These are phyloP conservation scores for Plutomurus gul DNA, from an alignment of 1,140 invertebrate genomes.

Conservation along the genomic window DNA sequence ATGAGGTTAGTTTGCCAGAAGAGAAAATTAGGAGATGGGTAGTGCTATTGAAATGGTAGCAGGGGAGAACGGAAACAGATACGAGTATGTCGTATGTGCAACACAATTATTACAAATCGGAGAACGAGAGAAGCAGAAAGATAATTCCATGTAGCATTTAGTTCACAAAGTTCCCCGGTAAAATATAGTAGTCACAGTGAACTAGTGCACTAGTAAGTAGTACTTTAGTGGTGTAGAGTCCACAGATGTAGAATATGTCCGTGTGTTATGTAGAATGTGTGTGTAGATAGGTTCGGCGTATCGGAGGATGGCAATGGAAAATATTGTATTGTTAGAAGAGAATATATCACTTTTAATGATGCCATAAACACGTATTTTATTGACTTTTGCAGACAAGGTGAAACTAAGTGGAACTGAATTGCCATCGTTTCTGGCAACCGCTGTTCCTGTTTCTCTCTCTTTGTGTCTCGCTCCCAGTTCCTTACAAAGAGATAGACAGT, in stretches of 20 bases:
- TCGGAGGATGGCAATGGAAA: not conserved
- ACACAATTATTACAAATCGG: too few relatives aligned
- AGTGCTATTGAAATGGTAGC: too few relatives aligned
- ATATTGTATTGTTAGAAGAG: slow-evolving; percentile 23
- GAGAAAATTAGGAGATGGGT: too few relatives aligned
- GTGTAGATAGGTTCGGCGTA: not conserved
- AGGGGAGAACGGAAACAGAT: too few relatives aligned
- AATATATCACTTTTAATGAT: slow-evolving; percentile 35
- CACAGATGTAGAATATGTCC: not conserved
- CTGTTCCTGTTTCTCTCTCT: not conserved
- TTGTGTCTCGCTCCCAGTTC: not conserved
- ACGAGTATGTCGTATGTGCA: too few relatives aligned
- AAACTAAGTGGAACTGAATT: slow-evolving; percentile 32
- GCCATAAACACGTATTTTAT: slow-evolving; percentile 34
- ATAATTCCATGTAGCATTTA: too few relatives aligned
- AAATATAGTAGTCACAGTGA: too few relatives aligned
- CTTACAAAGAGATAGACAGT: not conserved
- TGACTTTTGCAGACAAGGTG: slow-evolving; percentile 33
- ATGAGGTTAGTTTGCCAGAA: too few relatives aligned
- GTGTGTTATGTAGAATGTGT: not conserved
- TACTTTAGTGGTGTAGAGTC: not conserved
- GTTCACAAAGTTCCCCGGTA: too few relatives aligned
- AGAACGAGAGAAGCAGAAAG: too few relatives aligned
- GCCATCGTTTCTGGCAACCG: slow-evolving; percentile 8
- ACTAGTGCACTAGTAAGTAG: too few relatives aligned